Evolutionary conservation across 2,888 invertebrate genomes (phyloP).

Genomic region (Apamea crenata): DNA sequence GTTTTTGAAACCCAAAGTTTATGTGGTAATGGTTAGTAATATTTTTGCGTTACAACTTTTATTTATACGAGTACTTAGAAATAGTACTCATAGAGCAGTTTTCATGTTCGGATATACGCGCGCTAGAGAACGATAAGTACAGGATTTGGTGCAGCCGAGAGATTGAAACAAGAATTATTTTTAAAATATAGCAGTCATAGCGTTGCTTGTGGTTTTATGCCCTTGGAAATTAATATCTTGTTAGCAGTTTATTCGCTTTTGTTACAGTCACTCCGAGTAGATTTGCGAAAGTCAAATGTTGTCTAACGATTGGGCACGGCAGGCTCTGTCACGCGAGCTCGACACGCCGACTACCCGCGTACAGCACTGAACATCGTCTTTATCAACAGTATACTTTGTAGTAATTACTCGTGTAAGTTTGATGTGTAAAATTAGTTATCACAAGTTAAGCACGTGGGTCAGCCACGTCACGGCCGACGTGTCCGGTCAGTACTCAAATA

Average conservation of each 20-base stretch:
- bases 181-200: constrained; percentile 38
- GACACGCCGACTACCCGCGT: constrained; percentile 71
- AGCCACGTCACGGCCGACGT: constrained; percentile 58
- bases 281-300: constrained; percentile 85
- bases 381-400: constrained; percentile 64
- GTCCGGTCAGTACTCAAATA: constrained; percentile 55
- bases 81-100: constrained; percentile 44
- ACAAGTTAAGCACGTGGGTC: constrained; percentile 60
- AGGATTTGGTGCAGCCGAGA: constrained; percentile 17
- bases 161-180: constrained; percentile 23
- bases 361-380: constrained; percentile 62
- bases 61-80: constrained; percentile 20
- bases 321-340: constrained; percentile 81
- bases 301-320: constrained; percentile 86
- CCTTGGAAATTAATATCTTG: constrained; percentile 79
- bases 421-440: constrained; percentile 58
- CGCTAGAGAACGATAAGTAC: constrained; percentile 26
- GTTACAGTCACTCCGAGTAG: constrained; percentile 77
- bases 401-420: constrained; percentile 64
- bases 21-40: not conserved
- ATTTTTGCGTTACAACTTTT: constrained; percentile 17
- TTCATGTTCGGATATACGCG: constrained; percentile 27
- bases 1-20: not conserved
- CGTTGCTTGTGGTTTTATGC: constrained; percentile 57
- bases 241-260: constrained; percentile 79